Percentiles rank a stretch among this genome's conserved stretches.
Conservation (phyloP, 2,797 vertebrate species). For the Phoeniculus purpureus region DNA sequence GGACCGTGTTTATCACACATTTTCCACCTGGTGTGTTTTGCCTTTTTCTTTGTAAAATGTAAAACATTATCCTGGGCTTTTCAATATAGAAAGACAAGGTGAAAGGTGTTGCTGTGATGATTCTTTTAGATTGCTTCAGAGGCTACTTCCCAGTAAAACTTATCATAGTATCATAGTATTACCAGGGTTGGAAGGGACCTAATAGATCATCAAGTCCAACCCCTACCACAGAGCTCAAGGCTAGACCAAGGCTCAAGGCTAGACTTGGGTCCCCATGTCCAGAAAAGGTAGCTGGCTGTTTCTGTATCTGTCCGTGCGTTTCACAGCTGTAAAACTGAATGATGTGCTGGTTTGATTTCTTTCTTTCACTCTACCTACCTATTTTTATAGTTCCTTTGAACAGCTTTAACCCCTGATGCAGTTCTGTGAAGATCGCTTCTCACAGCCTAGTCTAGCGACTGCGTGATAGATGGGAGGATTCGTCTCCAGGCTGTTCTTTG, state of each 20-base stretch:
- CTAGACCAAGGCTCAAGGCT: too few relatives aligned
- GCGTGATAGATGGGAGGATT: background rate
- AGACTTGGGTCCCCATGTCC: too few relatives aligned
- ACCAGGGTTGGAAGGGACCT: too few relatives aligned
- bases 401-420: background rate
- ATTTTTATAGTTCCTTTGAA: background rate
- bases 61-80: background rate
- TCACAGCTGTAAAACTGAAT: background rate
- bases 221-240: too few relatives aligned
- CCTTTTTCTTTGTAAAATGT: background rate
- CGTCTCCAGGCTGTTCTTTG: background rate
- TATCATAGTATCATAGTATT: too few relatives aligned
- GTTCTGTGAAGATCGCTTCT: background rate
- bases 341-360: background rate
- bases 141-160: constrained; percentile 1
- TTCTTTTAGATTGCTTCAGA: background rate
- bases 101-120: background rate
- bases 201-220: too few relatives aligned
- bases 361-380: background rate
- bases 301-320: background rate
- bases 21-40: constrained; percentile 8
- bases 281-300: background rate
- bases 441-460: background rate
- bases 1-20: background rate
- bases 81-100: background rate